Evolutionary conservation across 2,113 vertebrate genomes (phyloP), one percentile per base, ranked within the genome.

Genomic region (Bothrops jararaca): DNA sequence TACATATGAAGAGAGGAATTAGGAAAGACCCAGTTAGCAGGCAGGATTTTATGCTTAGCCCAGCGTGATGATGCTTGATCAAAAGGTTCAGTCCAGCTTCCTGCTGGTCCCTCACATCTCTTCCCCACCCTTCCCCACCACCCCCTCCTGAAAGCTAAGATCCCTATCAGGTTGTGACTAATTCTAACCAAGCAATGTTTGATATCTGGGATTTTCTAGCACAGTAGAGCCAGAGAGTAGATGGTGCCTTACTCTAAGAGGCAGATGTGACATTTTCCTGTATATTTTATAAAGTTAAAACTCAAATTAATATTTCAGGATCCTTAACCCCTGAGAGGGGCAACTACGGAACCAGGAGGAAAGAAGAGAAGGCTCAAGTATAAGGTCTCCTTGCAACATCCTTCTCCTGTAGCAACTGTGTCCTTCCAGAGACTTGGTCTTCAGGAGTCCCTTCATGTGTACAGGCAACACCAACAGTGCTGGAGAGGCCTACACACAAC

Each of bases 21-120:
- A 69, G 86, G 96, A 87, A 69, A 88, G 95, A 86, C 11, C 8
- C 29, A 13, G n/a, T 18, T 80, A 89, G 92, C 95, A 94, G 92
- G 69, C 90, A 5, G 39, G 90, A 64, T 0, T 90, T 45, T 92
- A 56, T 89, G 95, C 85, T 95, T 91, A 45, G 87, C 94, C 20
- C 96, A 88, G 96, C 95, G 86, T 95, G 96, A 93, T n/a, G 88
- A 93, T 50, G 94, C 96, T 95, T 94, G 93, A 96, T 96, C 97
- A 96, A 94, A 97, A 95, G 48, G 23, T 2, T 2, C 2, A 91
- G 95, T 93, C 18, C 42, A 88, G 58, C 45, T 6, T 69, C 93
- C 92, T 3, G 10, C 85, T 86, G 94, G 93, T 91, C 74, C n/a
- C 89, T 94, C 18, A 58, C 20, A 0, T 93, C 48, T 74, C 64